Evolutionary conservation across 2,113 vertebrate genomes (phyloP).

Genomic region (Oncorhynchus keta): DNA sequence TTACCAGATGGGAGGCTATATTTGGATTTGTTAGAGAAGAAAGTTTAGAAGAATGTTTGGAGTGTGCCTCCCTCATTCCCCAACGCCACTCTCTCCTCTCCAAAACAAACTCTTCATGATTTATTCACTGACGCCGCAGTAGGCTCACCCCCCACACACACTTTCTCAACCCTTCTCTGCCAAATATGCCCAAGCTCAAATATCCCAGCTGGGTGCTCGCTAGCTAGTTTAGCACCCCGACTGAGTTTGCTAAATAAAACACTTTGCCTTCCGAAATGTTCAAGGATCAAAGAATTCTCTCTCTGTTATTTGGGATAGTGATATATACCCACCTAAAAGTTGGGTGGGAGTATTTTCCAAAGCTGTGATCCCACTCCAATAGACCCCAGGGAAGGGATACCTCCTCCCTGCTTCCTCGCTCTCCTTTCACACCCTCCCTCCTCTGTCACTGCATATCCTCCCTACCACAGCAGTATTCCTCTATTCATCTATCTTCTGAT

Average conservation of each 20-base stretch:
- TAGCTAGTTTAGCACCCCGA: neutral
- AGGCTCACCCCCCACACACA: neutral
- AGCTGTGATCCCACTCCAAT: too few species aligned
- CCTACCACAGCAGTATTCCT: neutral
- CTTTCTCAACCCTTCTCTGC: neutral
- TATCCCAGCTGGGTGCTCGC: neutral
- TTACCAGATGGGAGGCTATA: neutral
- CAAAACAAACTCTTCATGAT: conserved; percentile 5
- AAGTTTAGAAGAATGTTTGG: neutral
- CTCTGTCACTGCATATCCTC: neutral
- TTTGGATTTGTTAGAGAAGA: neutral
- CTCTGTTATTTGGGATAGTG: neutral
- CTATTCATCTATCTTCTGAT: neutral
- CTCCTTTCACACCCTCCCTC: conserved; percentile 25
- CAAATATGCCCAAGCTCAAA: neutral
- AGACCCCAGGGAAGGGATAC: neutral
- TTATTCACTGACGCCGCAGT: neutral
- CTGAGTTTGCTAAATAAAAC: neutral
- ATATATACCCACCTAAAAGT: too few species aligned
- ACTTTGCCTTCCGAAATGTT: neutral
- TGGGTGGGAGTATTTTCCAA: too few species aligned
- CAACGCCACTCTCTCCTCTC: neutral
- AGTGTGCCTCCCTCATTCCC: neutral
- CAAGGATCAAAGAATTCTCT: neutral
- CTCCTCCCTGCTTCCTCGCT: neutral